Percentiles rank a stretch among this genome's conserved stretches.
Conservation (phyloP, 2,113 vertebrate species). For the Spermophilus dauricus region DNA sequence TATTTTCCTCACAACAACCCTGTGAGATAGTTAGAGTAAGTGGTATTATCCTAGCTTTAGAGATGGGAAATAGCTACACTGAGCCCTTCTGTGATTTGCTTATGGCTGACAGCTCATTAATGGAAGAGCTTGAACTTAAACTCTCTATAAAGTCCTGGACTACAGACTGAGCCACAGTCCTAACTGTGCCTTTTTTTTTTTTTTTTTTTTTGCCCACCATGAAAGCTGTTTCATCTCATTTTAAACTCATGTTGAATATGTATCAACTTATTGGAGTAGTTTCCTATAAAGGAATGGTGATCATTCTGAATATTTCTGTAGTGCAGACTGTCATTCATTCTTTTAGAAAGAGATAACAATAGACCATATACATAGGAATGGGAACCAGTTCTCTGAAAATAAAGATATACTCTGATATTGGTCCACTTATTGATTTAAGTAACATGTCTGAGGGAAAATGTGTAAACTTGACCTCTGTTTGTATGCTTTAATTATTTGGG, state of each 20-base stretch:
- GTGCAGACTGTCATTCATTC: conserved; percentile 4
- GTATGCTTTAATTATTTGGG: conserved; percentile 70
- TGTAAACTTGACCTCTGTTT: conserved; percentile 62
- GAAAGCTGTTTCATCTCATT: conserved; percentile 50
- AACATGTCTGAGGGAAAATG: conserved; percentile 25
- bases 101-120: background rate
- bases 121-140: background rate
- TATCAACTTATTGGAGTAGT: background rate
- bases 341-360: background rate
- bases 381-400: conserved; percentile 78
- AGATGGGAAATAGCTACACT: background rate
- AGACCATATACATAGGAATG: conserved; percentile 70
- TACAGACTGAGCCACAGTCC: background rate
- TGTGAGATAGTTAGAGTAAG: conserved; percentile 59
- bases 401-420: conserved; percentile 67
- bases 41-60: background rate
- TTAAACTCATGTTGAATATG: conserved; percentile 27
- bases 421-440: conserved; percentile 60
- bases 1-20: conserved; percentile 64
- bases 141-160: background rate
- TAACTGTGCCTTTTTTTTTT: background rate
- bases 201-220: background rate
- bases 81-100: background rate
- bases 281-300: conserved; percentile 75
- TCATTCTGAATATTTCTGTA: conserved; percentile 19